Base-by-base conservation (phyloP, 2,888 invertebrate species). In the Dorcus parallelipipedus region DNA sequence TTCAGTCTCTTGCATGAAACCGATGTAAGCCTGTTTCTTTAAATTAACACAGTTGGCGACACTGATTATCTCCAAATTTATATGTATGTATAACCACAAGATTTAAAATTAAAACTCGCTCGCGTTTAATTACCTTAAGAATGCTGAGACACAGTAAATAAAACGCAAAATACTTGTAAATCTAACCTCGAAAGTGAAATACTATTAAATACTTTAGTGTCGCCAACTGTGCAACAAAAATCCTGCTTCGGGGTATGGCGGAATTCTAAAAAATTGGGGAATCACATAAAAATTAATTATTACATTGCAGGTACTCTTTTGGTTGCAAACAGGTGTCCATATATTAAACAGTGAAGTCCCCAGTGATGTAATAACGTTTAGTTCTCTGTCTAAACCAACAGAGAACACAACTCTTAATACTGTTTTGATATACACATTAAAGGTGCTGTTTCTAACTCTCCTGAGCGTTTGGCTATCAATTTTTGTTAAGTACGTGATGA, bases 321-420 rank as follows among this genome's bases (percentile, higher is more conserved):
- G 59, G 59, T 20, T 56, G 14, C 20, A 59, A n/a, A 53, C 56
- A 10, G 39, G 48, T 7, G 41, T 56, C n/a, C 54, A 52, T 39
- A 48, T 55, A 5, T 40, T 59, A 26, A 52, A 59, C 20, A 56
- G 55, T 33, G 59, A 59, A 52, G 17, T 56, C 7, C 59, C 59
- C 9, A 43, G 41, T 38, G 59, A 59, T 38, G 59, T 59, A 7
- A 39, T 59, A 43, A 54, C 59, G 2, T 52, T 52, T n/a, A 56
- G 59, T n/a, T 43, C 59, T 1, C 41, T 55, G 10, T 59, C 59
- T 5, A 56, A 49, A 53, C 38, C 51, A 8, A 56, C 52, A 14
- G 49, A 52, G 48, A 59, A 55, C 14, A 38, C 41, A 4, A 56
- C 52, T 2, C 52, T 59, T 3, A 52, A 59, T 17, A 56, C 56